Conservation (phyloP, 2,888 invertebrate species). For the Molanna angustata region DNA sequence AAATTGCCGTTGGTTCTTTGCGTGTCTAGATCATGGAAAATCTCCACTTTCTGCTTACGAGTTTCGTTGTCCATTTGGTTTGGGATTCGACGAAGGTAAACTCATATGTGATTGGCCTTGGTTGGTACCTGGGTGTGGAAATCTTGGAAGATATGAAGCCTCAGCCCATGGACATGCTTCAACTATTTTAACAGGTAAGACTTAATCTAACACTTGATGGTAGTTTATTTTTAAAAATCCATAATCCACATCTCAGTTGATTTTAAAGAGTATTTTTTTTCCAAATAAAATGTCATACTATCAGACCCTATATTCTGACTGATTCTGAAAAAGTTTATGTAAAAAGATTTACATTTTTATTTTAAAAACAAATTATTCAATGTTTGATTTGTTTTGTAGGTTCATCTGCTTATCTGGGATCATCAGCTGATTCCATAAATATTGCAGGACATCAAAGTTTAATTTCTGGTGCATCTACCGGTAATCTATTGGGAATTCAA, state of each 20-base stretch:
- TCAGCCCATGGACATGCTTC: constrained; percentile 50
- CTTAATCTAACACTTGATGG: too few relatives aligned
- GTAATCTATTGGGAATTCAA: constrained; percentile 51
- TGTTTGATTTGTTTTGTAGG: constrained; percentile 41
- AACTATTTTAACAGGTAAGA: constrained; percentile 46
- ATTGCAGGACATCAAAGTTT: constrained; percentile 52
- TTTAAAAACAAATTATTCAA: too few relatives aligned
- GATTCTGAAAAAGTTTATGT: too few relatives aligned
- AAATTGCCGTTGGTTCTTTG: constrained; percentile 83
- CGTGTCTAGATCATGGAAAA: constrained; percentile 70
- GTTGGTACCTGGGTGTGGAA: constrained; percentile 65
- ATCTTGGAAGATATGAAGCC: constrained; percentile 54
- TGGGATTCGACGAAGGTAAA: constrained; percentile 70
- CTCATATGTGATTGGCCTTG: constrained; percentile 79
- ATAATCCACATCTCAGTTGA: too few relatives aligned
- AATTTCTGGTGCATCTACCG: constrained; percentile 47
- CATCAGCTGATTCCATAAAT: constrained; percentile 50
- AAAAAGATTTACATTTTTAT: too few relatives aligned
- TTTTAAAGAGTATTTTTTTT: too few relatives aligned
- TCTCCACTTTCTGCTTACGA: constrained; percentile 67
- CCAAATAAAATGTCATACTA: too few relatives aligned
- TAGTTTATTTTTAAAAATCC: too few relatives aligned
- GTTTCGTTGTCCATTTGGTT: constrained; percentile 77
- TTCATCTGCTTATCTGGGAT: constrained; percentile 49
- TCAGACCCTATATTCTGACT: too few relatives aligned